Base-by-base conservation (phyloP, 2,888 invertebrate genomes). In the Pristionchus arcanus region DNA sequence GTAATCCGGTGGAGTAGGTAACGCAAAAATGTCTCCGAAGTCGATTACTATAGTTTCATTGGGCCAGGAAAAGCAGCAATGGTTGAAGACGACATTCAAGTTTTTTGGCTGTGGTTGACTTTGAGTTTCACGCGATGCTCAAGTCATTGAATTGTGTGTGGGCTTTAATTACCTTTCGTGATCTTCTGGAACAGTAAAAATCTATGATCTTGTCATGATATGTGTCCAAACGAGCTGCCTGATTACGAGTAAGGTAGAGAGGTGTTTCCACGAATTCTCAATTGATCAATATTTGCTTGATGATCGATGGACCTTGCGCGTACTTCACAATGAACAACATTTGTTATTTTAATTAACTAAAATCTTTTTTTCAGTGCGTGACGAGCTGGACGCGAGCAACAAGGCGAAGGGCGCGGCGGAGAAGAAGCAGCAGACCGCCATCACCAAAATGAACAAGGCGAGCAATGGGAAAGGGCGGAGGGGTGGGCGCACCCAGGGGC, bases 391-490 rank as follows among this genome's bases (percentile, higher is more conserved):
- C 11, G 90, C 90, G 34, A 63, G 90, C 42, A 74, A 87, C 25
- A 42, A 90, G n/a, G 91, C 91, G 34, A 93, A 91, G 85, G 71
- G 95, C 13, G 42, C 90, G 4, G 94, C 97, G 42, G 97, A 98
- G 92, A 97, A 97, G 94, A 97, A 97, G 95, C 96, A 95, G 87
- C 92, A 94, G 34, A 90, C 92, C 49, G 91, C 97, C 19, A 98
- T 98, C 94, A 98, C 98, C 95, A 97, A 97, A 91, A 97, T 97
- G 90, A 91, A 92, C 42, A 94, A 93, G 89, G 83, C 91, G 28
- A 49, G 81, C 9, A 21, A 31, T 63, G 34, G 34, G 77, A 89
- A 89, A 59, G 81, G 31, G 37, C 81, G 81, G 11, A n/a, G n/a
- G 13, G 19, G 11, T 68, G n/a, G 31, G 15, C 13, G 74, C 74